These are phyloP conservation scores for Lycodopsis pacificus DNA, from an alignment of 2,797 vertebrate genomes.

Conservation along the genomic window DNA sequence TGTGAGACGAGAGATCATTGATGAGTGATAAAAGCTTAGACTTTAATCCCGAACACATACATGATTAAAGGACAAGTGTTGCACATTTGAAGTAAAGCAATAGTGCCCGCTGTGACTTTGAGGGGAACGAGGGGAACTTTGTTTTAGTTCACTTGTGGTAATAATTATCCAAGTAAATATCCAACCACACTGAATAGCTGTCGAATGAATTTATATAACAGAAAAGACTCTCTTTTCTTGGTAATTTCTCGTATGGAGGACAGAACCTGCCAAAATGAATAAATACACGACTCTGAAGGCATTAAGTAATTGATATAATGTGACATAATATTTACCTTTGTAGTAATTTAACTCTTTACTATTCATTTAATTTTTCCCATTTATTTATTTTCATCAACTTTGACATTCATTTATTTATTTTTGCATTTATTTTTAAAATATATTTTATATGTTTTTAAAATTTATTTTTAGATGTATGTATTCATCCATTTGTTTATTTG, in stretches of 20 bases:
- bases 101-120: slow-evolving; percentile 25
- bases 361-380: neutral
- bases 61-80: slow-evolving; percentile 59
- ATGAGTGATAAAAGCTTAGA: slow-evolving; percentile 69
- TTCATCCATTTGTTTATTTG: too few species aligned
- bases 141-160: neutral
- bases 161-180: slow-evolving; percentile 9
- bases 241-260: neutral
- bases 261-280: neutral
- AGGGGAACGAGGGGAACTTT: slow-evolving; percentile 3
- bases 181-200: neutral
- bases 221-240: neutral
- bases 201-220: neutral
- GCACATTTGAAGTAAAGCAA: slow-evolving; percentile 43
- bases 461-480: too few species aligned
- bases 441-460: neutral
- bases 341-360: too few species aligned
- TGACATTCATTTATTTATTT: neutral
- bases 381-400: neutral
- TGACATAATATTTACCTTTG: too few species aligned
- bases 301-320: too few species aligned
- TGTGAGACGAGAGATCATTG: slow-evolving; percentile 57
- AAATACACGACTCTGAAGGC: neutral
- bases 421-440: too few species aligned
- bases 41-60: slow-evolving; percentile 66